phyloP scores from a whole-genome alignment of 2,113 vertebrate species.

The Guaruba guarouba region DNA sequence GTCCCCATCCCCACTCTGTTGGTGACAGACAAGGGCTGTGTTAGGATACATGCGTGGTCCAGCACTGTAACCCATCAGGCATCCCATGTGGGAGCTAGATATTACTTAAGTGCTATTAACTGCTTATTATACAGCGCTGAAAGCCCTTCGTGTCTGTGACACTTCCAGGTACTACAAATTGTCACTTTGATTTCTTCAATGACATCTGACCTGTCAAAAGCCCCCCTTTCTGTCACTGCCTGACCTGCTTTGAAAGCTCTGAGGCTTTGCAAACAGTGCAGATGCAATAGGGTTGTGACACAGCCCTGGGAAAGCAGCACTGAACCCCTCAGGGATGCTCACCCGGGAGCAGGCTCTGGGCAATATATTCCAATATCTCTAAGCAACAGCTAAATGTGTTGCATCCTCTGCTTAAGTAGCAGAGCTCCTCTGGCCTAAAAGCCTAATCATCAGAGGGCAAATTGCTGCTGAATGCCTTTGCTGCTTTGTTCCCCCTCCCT shows the following conservation, averaged over 20 bases:
- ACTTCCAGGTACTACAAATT: accelerated
- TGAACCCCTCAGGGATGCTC: background rate
- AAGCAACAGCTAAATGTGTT: constrained; percentile 29
- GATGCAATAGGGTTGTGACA: accelerated
- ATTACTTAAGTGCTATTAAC: background rate
- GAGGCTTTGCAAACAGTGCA: accelerated
- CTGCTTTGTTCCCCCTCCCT: background rate
- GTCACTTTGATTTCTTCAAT: background rate
- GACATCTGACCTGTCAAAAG: background rate
- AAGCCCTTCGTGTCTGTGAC: background rate
- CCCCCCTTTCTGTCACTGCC: background rate
- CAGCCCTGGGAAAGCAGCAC: background rate
- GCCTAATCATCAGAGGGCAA: background rate
- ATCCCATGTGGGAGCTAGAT: background rate
- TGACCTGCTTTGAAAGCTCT: background rate
- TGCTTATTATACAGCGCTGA: background rate
- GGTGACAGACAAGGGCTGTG: too few relatives aligned
- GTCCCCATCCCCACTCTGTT: background rate
- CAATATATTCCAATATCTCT: constrained; percentile 19
- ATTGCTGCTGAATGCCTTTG: constrained; percentile 12
- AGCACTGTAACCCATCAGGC: background rate
- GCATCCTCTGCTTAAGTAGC: background rate
- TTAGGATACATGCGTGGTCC: accelerated
- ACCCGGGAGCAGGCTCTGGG: background rate
- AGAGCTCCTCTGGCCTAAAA: constrained; percentile 25